Conservation (phyloP, 2,113 vertebrate species). For the Bos indicus region DNA sequence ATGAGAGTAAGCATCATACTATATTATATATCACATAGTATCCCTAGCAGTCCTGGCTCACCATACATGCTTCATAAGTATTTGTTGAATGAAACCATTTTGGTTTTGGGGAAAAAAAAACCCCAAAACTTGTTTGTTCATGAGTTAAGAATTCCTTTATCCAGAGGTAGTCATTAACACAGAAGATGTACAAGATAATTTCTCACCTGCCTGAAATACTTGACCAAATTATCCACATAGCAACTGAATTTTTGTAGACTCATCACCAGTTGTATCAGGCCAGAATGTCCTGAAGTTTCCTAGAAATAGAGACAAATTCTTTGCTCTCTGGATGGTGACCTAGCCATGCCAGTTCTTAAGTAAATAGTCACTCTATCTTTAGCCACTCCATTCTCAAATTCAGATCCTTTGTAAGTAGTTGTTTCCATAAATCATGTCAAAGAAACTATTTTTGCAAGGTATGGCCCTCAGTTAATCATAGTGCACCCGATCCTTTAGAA, state of each 20-base stretch:
- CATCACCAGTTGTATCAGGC: neutral
- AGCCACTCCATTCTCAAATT: neutral
- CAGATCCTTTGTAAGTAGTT: neutral
- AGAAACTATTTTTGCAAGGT: neutral
- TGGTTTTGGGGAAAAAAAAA: neutral
- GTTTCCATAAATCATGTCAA: slow-evolving; percentile 4
- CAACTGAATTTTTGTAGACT: neutral
- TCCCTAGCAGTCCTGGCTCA: neutral
- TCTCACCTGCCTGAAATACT: neutral
- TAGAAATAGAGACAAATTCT: neutral
- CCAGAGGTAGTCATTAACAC: neutral
- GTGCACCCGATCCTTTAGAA: neutral
- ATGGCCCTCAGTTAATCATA: neutral
- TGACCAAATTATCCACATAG: neutral
- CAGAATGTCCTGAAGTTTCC: neutral
- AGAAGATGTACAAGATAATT: neutral
- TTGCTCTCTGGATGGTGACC: neutral
- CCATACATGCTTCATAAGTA: neutral
- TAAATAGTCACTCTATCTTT: neutral
- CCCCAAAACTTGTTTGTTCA: neutral
- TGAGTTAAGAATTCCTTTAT: slow-evolving; percentile 1
- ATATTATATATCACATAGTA: neutral
- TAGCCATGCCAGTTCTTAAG: neutral
- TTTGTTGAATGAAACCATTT: neutral
- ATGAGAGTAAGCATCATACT: neutral